Conservation (phyloP, 2,888 invertebrate genomes). For the Drosophila kambysellisi region DNA sequence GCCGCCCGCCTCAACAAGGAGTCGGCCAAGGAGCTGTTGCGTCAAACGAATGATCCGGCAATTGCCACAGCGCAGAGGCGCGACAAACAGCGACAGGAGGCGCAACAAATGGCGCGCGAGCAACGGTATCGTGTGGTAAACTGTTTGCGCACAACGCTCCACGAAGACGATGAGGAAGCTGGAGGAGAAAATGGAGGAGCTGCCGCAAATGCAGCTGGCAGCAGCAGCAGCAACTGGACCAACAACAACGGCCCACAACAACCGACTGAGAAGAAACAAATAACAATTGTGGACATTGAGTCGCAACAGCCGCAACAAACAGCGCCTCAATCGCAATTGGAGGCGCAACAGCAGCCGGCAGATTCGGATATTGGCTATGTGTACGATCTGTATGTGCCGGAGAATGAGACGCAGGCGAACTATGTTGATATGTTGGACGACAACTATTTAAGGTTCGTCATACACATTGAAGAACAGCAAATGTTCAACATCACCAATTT, state of each 20-base stretch:
- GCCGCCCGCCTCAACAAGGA: constrained; percentile 85
- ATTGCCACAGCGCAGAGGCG: constrained; percentile 83
- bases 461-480: constrained; percentile 84
- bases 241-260: constrained; percentile 17
- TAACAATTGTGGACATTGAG: constrained; percentile 88
- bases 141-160: constrained; percentile 86
- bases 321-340: not conserved
- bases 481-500: constrained; percentile 82
- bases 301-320: constrained; percentile 44
- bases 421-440: constrained; percentile 84
- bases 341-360: constrained; percentile 54
- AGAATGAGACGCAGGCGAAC: constrained; percentile 85
- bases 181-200: constrained; percentile 36
- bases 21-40: constrained; percentile 85
- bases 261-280: constrained; percentile 42
- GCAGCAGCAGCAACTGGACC: constrained; percentile 32
- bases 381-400: constrained; percentile 88
- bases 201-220: constrained; percentile 7
- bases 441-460: constrained; percentile 85
- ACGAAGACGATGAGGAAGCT: constrained; percentile 22
- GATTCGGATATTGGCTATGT: constrained; percentile 86
- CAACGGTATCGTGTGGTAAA: constrained; percentile 88
- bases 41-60: constrained; percentile 84
- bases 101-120: constrained; percentile 85
- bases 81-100: constrained; percentile 85